Conservation (phyloP, 1,140 invertebrate species). For the Yoshiicerus persimilis region DNA sequence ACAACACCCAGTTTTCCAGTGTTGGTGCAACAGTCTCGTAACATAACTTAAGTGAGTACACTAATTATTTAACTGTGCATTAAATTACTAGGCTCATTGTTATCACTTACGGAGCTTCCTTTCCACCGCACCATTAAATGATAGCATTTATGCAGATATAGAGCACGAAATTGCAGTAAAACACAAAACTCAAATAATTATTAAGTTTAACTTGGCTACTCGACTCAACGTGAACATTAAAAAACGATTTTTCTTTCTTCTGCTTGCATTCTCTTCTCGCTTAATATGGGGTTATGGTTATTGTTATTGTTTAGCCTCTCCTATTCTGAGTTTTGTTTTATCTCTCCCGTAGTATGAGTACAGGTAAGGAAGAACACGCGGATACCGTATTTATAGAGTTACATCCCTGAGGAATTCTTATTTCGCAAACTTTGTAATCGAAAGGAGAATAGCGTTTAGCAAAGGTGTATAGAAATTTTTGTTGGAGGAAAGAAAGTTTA, state of each 20-base stretch:
- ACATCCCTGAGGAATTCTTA: not conserved
- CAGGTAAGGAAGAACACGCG: too few relatives aligned
- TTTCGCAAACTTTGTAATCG: too few relatives aligned
- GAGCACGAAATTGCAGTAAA: not conserved
- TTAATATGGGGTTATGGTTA: constrained; percentile 5
- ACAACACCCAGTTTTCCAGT: not conserved
- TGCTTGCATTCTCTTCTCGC: not conserved
- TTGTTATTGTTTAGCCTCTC: not conserved
- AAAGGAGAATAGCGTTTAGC: too few relatives aligned
- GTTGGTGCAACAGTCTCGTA: not conserved
- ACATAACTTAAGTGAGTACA: not conserved
- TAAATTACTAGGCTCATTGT: not conserved
- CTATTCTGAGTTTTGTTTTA: not conserved
- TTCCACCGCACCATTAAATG: not conserved
- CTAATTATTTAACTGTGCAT: not conserved
- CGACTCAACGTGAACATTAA: not conserved
- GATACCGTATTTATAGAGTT: not conserved
- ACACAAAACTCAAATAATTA: not conserved
- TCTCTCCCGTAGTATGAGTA: not conserved
- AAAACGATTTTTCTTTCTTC: not conserved
- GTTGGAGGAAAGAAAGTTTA: too few relatives aligned
- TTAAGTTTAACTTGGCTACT: not conserved
- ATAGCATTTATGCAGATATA: not conserved
- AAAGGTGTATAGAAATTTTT: too few relatives aligned
- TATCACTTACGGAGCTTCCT: not conserved